Evolutionary conservation across 2,888 invertebrate species (phyloP).

Genomic region (Dryococelus australis): DNA sequence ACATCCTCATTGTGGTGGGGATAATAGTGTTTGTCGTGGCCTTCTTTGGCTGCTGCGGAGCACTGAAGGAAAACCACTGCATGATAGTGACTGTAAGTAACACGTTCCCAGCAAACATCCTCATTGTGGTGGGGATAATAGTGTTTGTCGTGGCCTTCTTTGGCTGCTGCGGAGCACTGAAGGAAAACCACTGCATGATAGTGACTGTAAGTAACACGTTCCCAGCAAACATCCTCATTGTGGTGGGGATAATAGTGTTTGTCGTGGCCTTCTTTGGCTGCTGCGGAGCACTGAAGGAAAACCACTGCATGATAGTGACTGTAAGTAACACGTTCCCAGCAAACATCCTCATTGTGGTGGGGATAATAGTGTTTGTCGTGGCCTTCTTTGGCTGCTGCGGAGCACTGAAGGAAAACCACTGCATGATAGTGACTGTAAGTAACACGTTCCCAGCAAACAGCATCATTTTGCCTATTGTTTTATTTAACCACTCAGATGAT

Average conservation of each 20-base stretch:
- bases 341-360: slow-evolving; percentile 85
- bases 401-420: slow-evolving; percentile 78
- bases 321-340: slow-evolving; percentile 68
- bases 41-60: slow-evolving; percentile 97
- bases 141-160: slow-evolving; percentile 94
- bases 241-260: slow-evolving; percentile 88
- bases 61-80: slow-evolving; percentile 95
- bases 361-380: slow-evolving; percentile 86
- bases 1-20: slow-evolving; percentile 87
- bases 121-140: slow-evolving; percentile 87
- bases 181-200: slow-evolving; percentile 96
- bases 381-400: slow-evolving; percentile 73
- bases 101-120: slow-evolving; percentile 65
- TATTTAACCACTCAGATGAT: too few species aligned
- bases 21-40: slow-evolving; percentile 89
- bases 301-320: slow-evolving; percentile 93
- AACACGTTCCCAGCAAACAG: neutral
- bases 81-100: slow-evolving; percentile 90
- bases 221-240: slow-evolving; percentile 77
- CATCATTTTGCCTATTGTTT: neutral
- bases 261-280: slow-evolving; percentile 95
- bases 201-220: slow-evolving; percentile 75
- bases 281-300: slow-evolving; percentile 96
- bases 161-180: slow-evolving; percentile 96
- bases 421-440: slow-evolving; percentile 93